phyloP scores from a whole-genome alignment of 2,113 vertebrate genomes.

The Mormyrus iriodes region DNA sequence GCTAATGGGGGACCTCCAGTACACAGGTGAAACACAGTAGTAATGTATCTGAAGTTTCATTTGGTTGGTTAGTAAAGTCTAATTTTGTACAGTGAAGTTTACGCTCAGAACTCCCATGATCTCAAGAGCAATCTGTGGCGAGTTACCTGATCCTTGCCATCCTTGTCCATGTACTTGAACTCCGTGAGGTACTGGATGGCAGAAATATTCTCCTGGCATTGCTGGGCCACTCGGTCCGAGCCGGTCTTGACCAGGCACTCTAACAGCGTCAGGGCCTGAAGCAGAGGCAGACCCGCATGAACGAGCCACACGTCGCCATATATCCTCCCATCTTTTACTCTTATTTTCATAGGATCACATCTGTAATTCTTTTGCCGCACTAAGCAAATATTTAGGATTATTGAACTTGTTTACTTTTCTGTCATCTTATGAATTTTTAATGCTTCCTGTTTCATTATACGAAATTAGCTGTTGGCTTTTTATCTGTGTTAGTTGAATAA shows the following conservation, averaged over 20 bases:
- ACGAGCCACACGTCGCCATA: neutral
- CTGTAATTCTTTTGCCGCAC: neutral
- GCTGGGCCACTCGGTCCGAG: slow-evolving; percentile 77
- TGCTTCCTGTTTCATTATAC: neutral
- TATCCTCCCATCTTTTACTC: neutral
- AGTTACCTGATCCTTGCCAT: slow-evolving; percentile 80
- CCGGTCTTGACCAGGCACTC: slow-evolving; percentile 86
- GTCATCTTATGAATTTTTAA: neutral
- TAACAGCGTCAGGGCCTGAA: slow-evolving; percentile 76
- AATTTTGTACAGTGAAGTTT: neutral
- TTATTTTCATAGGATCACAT: neutral
- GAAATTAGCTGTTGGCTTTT: neutral
- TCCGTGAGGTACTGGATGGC: slow-evolving; percentile 80
- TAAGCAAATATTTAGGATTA: neutral
- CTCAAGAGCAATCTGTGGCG: neutral
- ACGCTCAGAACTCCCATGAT: neutral
- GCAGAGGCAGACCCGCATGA: neutral
- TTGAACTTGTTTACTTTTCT: neutral
- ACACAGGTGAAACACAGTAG: neutral
- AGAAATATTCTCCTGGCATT: slow-evolving; percentile 81
- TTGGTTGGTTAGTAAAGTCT: neutral
- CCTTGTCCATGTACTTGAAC: slow-evolving; percentile 80
- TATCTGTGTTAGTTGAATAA: neutral
- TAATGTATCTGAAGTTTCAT: neutral
- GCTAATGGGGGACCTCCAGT: neutral